Evolutionary conservation across 1,140 invertebrate genomes (phyloP).

Genomic region (Gerris buenoi): DNA sequence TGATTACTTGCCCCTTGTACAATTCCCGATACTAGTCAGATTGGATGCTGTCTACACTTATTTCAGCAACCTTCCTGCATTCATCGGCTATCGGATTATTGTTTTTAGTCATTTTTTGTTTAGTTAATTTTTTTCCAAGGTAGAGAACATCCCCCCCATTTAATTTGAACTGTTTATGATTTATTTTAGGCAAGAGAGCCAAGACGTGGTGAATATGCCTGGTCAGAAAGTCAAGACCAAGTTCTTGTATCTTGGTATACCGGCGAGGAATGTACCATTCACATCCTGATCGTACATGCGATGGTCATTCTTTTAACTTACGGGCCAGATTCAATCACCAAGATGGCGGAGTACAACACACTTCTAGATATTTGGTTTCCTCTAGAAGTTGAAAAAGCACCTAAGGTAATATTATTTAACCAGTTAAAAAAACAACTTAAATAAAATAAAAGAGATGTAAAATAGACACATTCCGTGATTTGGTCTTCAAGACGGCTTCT

Average conservation of each 20-base stretch:
- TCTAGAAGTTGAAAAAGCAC: constrained; percentile 34
- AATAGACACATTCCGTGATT: too few species aligned
- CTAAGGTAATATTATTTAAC: constrained; percentile 18
- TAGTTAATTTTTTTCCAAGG: too few species aligned
- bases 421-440: neutral
- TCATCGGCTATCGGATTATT: too few species aligned
- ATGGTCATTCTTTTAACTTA: constrained; percentile 82
- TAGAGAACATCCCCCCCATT: too few species aligned
- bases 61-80: too few species aligned
- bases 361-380: constrained; percentile 68
- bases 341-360: constrained; percentile 30
- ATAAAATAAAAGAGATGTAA: too few species aligned
- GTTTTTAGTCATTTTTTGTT: too few species aligned
- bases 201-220: constrained; percentile 31
- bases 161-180: too few species aligned
- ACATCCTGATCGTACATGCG: constrained; percentile 80
- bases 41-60: too few species aligned
- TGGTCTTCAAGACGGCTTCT: too few species aligned
- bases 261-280: constrained; percentile 67
- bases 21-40: too few species aligned
- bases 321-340: constrained; percentile 32
- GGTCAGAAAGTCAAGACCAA: constrained; percentile 39
- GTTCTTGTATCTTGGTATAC: constrained; percentile 69
- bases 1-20: too few species aligned
- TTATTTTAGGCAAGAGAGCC: constrained; percentile 34